A percentile compares a stretch with the other conserved stretches of the same genome.
Evolutionary conservation across 2,888 invertebrate species (phyloP).

Genomic region (Amphipyra tragopoginis): DNA sequence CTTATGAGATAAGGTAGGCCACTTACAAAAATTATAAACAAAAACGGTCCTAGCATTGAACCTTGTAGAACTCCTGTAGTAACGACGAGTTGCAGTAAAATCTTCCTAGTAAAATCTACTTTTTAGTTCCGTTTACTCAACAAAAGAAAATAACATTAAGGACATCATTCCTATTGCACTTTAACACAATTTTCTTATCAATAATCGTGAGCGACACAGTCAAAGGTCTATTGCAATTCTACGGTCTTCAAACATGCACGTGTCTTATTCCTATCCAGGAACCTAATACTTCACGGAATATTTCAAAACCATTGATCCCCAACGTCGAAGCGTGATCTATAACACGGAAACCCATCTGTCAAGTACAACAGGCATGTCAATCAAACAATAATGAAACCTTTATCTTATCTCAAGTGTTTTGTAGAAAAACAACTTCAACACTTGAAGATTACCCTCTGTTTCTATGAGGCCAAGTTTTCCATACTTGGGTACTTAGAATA

Average conservation of each 20-base stretch:
- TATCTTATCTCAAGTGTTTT: slow-evolving; percentile 54
- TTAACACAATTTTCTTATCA: no score
- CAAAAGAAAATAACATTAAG: no score
- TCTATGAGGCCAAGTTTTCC: slow-evolving; percentile 29
- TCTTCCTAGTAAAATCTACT: no score
- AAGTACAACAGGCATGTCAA: slow-evolving; percentile 43
- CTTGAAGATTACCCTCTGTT: slow-evolving; percentile 39
- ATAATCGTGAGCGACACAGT: no score
- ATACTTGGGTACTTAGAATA: neutral
- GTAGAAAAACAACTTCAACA: slow-evolving; percentile 41
- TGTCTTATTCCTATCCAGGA: neutral
- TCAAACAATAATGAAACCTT: slow-evolving; percentile 38
- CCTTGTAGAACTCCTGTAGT: no score
- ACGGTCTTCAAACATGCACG: no score
- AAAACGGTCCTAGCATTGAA: no score
- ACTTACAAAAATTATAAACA: neutral
- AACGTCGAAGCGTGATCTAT: slow-evolving; percentile 2
- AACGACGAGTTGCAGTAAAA: no score
- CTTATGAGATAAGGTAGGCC: neutral
- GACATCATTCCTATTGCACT: no score
- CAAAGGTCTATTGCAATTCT: no score
- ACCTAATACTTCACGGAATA: neutral
- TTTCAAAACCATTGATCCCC: neutral
- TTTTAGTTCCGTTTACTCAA: no score
- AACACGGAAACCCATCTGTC: slow-evolving; percentile 51